Base-by-base conservation (phyloP, 2,888 invertebrate genomes). In the Celastrina argiolus region DNA sequence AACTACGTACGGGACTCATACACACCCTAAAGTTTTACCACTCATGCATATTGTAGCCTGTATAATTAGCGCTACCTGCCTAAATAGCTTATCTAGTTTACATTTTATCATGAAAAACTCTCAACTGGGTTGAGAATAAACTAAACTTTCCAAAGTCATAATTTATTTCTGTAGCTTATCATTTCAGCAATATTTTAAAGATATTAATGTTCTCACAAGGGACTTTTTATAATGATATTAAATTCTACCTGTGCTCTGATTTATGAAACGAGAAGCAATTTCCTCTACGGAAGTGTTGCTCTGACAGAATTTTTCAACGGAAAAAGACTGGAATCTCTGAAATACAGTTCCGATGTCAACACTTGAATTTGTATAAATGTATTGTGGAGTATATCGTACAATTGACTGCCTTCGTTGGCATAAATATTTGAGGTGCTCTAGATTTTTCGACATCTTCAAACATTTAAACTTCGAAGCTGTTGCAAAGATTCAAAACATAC, bases 261-360 rank as follows among this genome's bases (percentile, higher is more conserved):
- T 85, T 87, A 87, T 84, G 82, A 77, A 76, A 76, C 75, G 75
- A 81, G 79, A 81, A 81, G 85, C 81, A 87, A 87, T 87, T 87
- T 88, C 86, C 86, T 81, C 71, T 69, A 73, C 80, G 84, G 85
- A 85, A 82, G 81, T 76, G 83, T 81, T 78, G 79, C 79, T 75
- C 80, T 80, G 77, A 78, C 76, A 67, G 63, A 41, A 58, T 67
- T 67, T 67, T 66, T 63, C 66, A 63, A 22, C 63, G 56, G n/a
- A 63, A 39, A 16, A 39, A 26, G 28, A 31, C 39, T 66, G 14
- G 39, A 63, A 66, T 39, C 36, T 59, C 42, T 42, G 42, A 66
- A 59, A 66, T 56, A 16, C 36, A 42, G 31, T 18, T 31, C 36
- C 12, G 36, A 61, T 36, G 61, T 61, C 36, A 61, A 36, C 36